phyloP scores from a whole-genome alignment of 1,140 invertebrate species.

The Temnothorax longispinosus region DNA sequence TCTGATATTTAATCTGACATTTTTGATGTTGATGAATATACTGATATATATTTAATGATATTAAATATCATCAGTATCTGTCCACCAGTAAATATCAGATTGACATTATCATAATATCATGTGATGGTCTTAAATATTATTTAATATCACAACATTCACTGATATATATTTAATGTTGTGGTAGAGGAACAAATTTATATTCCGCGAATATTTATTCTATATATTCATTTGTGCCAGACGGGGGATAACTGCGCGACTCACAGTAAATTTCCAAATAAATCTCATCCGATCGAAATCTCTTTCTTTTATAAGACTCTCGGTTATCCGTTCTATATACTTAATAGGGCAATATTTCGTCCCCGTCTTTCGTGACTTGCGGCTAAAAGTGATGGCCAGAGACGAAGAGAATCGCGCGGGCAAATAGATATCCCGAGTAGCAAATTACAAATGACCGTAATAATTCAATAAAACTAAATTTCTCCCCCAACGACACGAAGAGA shows the following conservation, averaged over 20 bases:
- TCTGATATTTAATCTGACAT: not conserved
- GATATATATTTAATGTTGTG: not conserved
- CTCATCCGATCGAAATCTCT: not conserved
- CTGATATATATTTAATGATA: no score
- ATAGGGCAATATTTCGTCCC: not conserved
- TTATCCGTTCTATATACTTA: not conserved
- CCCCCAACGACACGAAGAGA: not conserved
- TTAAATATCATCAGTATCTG: no score
- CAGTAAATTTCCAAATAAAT: not conserved
- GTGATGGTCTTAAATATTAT: no score
- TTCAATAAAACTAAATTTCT: constrained; percentile 8
- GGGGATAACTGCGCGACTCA: not conserved
- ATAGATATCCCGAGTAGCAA: not conserved
- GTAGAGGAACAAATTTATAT: not conserved
- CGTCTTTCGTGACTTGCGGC: not conserved
- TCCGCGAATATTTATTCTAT: not conserved
- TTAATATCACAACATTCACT: no score
- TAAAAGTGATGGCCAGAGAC: not conserved
- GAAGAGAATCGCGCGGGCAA: not conserved
- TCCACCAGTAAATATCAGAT: no score
- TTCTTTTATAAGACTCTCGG: not conserved
- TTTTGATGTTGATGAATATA: no score
- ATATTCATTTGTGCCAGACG: not conserved
- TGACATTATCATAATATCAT: no score
- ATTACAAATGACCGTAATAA: constrained; percentile 37